Conservation (phyloP, 2,888 invertebrate species). For the Brassicogethes aeneus region DNA sequence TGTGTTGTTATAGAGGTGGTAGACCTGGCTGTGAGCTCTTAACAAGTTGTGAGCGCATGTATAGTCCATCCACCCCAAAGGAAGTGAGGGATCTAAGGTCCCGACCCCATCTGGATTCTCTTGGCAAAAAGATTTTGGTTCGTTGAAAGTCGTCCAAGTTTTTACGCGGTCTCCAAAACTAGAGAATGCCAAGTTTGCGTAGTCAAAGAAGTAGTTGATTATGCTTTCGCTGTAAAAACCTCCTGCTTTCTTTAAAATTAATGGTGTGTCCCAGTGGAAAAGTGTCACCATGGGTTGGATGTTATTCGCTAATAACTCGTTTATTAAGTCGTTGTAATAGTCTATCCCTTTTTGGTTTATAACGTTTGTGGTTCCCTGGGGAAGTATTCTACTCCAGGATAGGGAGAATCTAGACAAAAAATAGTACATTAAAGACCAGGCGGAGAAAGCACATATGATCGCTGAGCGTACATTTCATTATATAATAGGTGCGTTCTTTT, state of each 20-base stretch:
- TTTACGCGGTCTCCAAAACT: conserved; percentile 48
- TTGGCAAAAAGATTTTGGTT: conserved; percentile 31
- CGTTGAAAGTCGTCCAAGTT: conserved; percentile 60
- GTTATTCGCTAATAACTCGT: conserved; percentile 54
- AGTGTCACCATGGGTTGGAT: conserved; percentile 11
- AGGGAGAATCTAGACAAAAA: conserved; percentile 26
- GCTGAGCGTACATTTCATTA: too few species aligned
- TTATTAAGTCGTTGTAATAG: conserved; percentile 66
- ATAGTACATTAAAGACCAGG: too few species aligned
- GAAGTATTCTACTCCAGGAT: conserved; percentile 36
- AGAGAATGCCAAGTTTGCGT: conserved; percentile 45
- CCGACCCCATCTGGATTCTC: conserved; percentile 42
- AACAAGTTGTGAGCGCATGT: conserved; percentile 53
- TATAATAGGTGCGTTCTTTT: too few species aligned
- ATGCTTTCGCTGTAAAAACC: not conserved
- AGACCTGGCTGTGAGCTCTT: conserved; percentile 57
- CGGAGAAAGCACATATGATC: too few species aligned
- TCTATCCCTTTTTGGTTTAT: conserved; percentile 59
- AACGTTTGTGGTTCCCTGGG: conserved; percentile 50
- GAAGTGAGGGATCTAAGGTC: conserved; percentile 45
- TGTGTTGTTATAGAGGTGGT: conserved; percentile 48
- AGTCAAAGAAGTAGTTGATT: conserved; percentile 40
- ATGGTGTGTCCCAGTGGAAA: conserved; percentile 24
- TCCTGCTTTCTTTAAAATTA: conserved; percentile 16
- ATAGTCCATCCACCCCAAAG: conserved; percentile 51